Percentiles rank a stretch among this genome's conserved stretches.
Conservation (phyloP, 1,140 invertebrate genomes). For the Heliconius nattereri region DNA sequence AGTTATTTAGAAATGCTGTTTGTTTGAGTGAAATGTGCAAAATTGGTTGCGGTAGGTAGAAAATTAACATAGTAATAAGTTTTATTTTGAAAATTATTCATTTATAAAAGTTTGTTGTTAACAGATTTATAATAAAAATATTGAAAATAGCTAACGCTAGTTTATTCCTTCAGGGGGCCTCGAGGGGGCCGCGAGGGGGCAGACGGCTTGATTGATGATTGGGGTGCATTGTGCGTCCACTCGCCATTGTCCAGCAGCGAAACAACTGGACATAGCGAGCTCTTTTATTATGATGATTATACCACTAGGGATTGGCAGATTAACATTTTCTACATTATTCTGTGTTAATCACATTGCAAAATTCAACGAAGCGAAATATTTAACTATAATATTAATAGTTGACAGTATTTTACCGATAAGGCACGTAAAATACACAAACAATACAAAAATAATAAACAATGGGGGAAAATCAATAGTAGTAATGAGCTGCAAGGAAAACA, state of each 20-base stretch:
- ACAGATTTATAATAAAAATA: slow-evolving; percentile 29
- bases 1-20: neutral
- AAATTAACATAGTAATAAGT: neutral
- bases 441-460: neutral
- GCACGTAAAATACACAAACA: neutral
- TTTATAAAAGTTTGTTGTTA: neutral
- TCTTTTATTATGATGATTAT: slow-evolving; percentile 58
- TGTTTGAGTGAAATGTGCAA: neutral
- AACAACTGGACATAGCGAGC: slow-evolving; percentile 68
- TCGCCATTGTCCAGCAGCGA: slow-evolving; percentile 71
- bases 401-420: neutral
- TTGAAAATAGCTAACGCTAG: slow-evolving; percentile 34
- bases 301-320: slow-evolving; percentile 33
- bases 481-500: slow-evolving; percentile 41
- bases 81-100: neutral
- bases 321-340: slow-evolving; percentile 33
- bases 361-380: neutral
- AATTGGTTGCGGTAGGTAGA: neutral
- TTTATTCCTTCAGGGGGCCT: slow-evolving; percentile 40
- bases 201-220: slow-evolving; percentile 73
- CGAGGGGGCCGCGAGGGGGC: slow-evolving; percentile 47
- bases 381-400: neutral
- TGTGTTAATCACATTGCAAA: neutral
- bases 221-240: slow-evolving; percentile 66
- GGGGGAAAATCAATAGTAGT: slow-evolving; percentile 22